These are phyloP conservation scores for Uria aalge DNA, from an alignment of 2,113 vertebrate species.

Conservation along the genomic window DNA sequence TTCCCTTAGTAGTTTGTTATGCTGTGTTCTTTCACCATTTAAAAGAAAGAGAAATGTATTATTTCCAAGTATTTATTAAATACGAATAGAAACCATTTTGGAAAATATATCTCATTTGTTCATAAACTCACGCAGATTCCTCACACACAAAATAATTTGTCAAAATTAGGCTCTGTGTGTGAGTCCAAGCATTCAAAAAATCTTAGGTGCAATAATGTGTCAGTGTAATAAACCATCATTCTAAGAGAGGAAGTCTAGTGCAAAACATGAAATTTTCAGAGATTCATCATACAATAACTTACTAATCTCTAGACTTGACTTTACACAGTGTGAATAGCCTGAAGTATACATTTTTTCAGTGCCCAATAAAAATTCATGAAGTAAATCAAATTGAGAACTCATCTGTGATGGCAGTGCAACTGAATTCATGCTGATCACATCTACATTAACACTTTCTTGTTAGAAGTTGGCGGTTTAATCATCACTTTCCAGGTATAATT, in stretches of 20 bases:
- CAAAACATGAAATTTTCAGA: neutral
- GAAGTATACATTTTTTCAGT: neutral
- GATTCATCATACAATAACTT: neutral
- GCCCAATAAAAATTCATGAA: neutral
- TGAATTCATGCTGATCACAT: neutral
- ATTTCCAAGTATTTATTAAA: neutral
- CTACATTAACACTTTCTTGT: too few species aligned
- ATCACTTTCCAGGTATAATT: neutral
- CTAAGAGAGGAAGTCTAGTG: neutral
- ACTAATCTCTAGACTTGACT: neutral
- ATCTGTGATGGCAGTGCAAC: neutral
- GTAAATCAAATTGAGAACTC: neutral
- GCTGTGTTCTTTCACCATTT: neutral
- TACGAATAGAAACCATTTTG: neutral
- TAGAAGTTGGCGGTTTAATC: neutral
- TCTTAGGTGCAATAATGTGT: neutral
- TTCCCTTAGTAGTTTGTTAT: neutral
- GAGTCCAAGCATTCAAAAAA: neutral
- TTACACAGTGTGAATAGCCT: neutral
- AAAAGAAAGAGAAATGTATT: neutral
- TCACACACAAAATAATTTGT: neutral
- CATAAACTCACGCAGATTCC: neutral
- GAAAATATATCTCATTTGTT: neutral
- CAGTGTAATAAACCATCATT: neutral
- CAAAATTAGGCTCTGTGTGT: neutral